phyloP scores from a whole-genome alignment of 2,113 vertebrate species.

The Barbus barbus region DNA sequence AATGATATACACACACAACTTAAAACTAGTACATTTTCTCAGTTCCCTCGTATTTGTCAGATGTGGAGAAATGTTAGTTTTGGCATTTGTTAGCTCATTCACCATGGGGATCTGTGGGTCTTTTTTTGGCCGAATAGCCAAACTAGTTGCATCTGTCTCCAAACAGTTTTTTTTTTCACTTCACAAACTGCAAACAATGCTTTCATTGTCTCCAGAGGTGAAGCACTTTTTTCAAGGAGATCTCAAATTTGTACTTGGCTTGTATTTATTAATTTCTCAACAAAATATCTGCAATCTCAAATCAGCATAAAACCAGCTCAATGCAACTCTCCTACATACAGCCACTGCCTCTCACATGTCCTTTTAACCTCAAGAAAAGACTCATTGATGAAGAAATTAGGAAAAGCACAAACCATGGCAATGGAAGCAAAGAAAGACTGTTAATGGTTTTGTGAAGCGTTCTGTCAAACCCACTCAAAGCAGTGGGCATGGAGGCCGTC shows the following conservation, averaged over 20 bases:
- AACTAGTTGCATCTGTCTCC: constrained; percentile 11
- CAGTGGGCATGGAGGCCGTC: neutral
- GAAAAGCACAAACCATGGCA: neutral
- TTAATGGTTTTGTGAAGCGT: constrained; percentile 21
- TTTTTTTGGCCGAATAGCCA: no score
- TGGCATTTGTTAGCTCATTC: neutral
- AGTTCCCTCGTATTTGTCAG: no score
- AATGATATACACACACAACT: no score
- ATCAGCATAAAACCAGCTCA: constrained; percentile 10
- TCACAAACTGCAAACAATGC: neutral
- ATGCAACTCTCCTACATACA: constrained; percentile 5
- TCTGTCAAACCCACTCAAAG: constrained; percentile 7
- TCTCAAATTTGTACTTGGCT: neutral
- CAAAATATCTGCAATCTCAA: neutral
- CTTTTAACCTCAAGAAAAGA: constrained; percentile 8
- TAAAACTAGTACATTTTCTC: no score
- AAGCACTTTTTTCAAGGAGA: neutral
- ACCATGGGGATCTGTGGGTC: constrained; percentile 57
- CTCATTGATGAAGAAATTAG: neutral
- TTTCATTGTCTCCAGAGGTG: neutral
- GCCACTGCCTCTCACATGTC: neutral
- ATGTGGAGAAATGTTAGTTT: no score
- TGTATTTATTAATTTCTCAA: neutral
- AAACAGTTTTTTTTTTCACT: neutral
- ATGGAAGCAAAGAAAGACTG: constrained; percentile 10